phyloP scores from a whole-genome alignment of 2,797 vertebrate species.

The Pseudochirops cupreus region DNA sequence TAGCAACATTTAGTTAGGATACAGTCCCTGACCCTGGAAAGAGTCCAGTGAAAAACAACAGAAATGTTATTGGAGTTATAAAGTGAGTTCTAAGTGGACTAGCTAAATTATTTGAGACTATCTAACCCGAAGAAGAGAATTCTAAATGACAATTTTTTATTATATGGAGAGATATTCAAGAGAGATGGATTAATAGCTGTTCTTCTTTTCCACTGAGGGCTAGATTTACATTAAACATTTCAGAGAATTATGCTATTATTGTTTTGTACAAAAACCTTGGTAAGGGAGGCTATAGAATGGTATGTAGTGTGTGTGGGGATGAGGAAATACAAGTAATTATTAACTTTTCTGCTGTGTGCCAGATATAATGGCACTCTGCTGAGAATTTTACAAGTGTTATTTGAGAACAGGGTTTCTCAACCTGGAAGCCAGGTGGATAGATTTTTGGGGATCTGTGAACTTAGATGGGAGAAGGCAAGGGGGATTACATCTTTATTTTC shows the following conservation, averaged over 20 bases:
- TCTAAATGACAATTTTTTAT: background rate
- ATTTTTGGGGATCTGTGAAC: background rate
- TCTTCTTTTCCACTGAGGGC: background rate
- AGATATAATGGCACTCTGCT: background rate
- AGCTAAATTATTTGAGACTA: background rate
- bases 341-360: background rate
- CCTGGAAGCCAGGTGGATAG: background rate
- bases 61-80: background rate
- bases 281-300: background rate
- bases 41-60: background rate
- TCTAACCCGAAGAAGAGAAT: background rate
- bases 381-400: background rate
- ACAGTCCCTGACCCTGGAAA: background rate
- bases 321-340: background rate
- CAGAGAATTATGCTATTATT: background rate
- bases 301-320: fast-evolving
- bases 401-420: background rate
- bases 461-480: background rate
- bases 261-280: background rate
- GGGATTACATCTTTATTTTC: background rate
- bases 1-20: background rate
- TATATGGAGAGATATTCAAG: background rate
- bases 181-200: background rate
- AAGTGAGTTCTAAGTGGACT: conserved; percentile 10
- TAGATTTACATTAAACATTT: conserved; percentile 20